Conservation (phyloP, 2,113 vertebrate genomes). For the Antechinus stuartii region DNA sequence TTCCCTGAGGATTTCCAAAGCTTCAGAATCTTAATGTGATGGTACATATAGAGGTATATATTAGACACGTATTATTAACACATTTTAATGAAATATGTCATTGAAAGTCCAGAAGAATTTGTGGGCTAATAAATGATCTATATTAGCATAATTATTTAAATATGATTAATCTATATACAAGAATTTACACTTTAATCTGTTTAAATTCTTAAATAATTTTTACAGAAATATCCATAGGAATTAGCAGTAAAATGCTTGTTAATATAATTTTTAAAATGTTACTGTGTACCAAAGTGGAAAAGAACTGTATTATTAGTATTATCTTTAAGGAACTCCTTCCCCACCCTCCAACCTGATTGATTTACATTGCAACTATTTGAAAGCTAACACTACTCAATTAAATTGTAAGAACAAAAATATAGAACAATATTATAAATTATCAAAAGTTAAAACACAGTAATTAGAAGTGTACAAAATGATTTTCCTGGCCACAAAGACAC, state of each 20-base stretch:
- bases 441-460: conserved; percentile 17
- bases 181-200: conserved; percentile 31
- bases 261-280: conserved; percentile 35
- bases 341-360: conserved; percentile 7
- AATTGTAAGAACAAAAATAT: not conserved
- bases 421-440: not conserved
- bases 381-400: conserved; percentile 28
- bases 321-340: not conserved
- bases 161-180: conserved; percentile 9
- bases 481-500: not conserved
- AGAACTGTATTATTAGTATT: not conserved
- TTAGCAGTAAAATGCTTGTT: conserved; percentile 62
- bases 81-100: conserved; percentile 10
- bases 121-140: conserved; percentile 12
- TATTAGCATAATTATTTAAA: conserved; percentile 8
- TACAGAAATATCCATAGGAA: conserved; percentile 49
- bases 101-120: conserved; percentile 36
- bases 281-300: conserved; percentile 37
- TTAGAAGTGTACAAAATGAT: not conserved
- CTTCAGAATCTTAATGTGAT: not conserved
- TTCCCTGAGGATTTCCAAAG: not conserved
- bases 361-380: conserved; percentile 16
- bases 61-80: not conserved
- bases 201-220: conserved; percentile 44
- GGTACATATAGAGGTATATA: not conserved